Evolutionary conservation across 2,113 vertebrate species (phyloP).

Genomic region (Lycaon pictus): DNA sequence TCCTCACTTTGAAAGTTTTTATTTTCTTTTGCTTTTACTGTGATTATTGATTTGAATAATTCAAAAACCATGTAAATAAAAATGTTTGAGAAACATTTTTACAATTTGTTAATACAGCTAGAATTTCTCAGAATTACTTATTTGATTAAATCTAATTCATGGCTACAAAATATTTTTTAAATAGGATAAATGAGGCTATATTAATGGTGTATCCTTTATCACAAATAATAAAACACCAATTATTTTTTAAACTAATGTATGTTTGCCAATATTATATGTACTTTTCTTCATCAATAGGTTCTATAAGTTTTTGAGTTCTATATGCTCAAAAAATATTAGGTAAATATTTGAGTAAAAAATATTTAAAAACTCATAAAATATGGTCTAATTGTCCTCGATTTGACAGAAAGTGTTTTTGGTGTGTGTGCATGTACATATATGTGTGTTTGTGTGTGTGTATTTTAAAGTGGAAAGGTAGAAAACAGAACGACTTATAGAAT

Average conservation of each 20-base stretch:
- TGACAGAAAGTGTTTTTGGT: not conserved
- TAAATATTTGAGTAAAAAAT: not conserved
- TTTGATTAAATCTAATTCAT: not conserved
- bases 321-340: not conserved
- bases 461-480: not conserved
- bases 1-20: not conserved
- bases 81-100: not conserved
- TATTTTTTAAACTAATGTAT: not conserved
- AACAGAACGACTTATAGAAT: not conserved
- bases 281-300: not conserved
- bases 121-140: not conserved
- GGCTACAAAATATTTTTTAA: not conserved
- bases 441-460: not conserved
- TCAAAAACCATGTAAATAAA: not conserved
- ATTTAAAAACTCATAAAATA: not conserved
- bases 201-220: not conserved
- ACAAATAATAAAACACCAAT: not conserved
- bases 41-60: not conserved
- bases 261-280: not conserved
- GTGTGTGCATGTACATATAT: not conserved
- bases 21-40: not conserved
- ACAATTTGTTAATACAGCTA: not conserved
- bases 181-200: not conserved
- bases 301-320: not conserved
- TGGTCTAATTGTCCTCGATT: rapidly evolving